Evolutionary conservation across 2,888 invertebrate species (phyloP), one percentile per base, ranked within the genome.

Genomic region (Tolmerus cingulatus): DNA sequence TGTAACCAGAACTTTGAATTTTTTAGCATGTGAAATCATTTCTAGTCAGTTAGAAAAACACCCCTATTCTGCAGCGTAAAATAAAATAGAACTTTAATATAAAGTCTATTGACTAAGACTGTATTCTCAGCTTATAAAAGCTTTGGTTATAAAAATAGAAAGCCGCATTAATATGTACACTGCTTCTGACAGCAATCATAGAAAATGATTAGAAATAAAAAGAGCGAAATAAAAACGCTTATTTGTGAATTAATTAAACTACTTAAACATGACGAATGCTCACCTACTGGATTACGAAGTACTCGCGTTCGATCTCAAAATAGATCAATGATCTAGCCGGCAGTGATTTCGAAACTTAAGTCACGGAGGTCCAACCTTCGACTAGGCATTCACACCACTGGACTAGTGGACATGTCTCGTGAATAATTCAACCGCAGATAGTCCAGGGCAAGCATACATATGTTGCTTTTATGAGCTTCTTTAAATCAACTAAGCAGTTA

Each of bases 1-100:
- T 5, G 96, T 96, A 34, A 97, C 94, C 88, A 97, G 93, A 88
- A 97, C 95, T 92, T 95, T 96, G 43, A 88, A 91, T 4, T 89
- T 87, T 57, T 84, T 81, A 34, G 86, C 87, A 51, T 51, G 51
- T 51, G 51, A 51, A 51, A 51, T 1, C 43, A 46, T 43, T 43
- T 43, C 14, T 46, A 46, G 5, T 40, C 40, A 12, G 40, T 12
- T 40, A 40, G 40, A 40, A 40, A 40, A 40, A 40, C 12, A 2
- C 0, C 40, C 40, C 12, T 40, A 40, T 37, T 37, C 9, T 37
- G 37, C 34, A 37, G 37, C 9, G 1, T 8, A 8, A 37, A 37
- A 37, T 46, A 46, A 46, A 43, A 14, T 3, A 43, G 3, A 51
- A n/a, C n/a, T 51, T 51, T 1, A 19, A 19, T 8, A n/a, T 1